Percentiles rank a stretch among this genome's conserved stretches.
These are phyloP conservation scores for Magallana ariakensis DNA, from an alignment of 1,140 invertebrate species.

Conservation along the genomic window DNA sequence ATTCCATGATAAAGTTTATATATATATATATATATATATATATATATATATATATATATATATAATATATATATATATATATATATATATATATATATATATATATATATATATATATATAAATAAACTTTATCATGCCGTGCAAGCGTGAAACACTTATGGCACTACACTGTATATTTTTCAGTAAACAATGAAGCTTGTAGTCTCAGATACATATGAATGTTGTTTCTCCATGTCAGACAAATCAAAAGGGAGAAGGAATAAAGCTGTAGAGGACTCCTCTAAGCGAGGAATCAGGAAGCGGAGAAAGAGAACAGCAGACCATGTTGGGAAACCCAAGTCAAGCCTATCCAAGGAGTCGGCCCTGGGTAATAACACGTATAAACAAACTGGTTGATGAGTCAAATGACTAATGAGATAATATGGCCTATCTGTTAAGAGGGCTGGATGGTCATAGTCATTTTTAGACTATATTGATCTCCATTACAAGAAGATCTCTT, in stretches of 20 bases:
- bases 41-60: too few relatives aligned
- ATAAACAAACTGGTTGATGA: not conserved
- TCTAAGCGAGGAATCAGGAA: constrained; percentile 1
- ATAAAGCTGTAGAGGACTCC: not conserved
- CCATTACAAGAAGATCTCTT: not conserved
- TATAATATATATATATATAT: not conserved
- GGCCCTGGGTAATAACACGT: not conserved
- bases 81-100: not conserved
- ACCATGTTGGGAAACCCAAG: not conserved
- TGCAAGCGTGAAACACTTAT: too few relatives aligned
- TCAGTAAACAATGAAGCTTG: not conserved
- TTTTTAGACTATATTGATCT: not conserved
- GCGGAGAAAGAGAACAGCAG: not conserved
- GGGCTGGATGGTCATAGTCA: not conserved
- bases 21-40: too few relatives aligned
- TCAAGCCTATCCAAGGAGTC: not conserved
- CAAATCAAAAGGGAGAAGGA: not conserved
- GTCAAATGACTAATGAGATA: not conserved
- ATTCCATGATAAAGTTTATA: too few relatives aligned
- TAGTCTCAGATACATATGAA: not conserved
- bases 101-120: too few relatives aligned
- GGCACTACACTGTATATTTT: too few relatives aligned
- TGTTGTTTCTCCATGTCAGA: not conserved
- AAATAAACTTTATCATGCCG: too few relatives aligned
- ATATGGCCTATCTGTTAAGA: not conserved